Base-by-base conservation (phyloP, 1,140 invertebrate genomes). In the Zophobas atratus region DNA sequence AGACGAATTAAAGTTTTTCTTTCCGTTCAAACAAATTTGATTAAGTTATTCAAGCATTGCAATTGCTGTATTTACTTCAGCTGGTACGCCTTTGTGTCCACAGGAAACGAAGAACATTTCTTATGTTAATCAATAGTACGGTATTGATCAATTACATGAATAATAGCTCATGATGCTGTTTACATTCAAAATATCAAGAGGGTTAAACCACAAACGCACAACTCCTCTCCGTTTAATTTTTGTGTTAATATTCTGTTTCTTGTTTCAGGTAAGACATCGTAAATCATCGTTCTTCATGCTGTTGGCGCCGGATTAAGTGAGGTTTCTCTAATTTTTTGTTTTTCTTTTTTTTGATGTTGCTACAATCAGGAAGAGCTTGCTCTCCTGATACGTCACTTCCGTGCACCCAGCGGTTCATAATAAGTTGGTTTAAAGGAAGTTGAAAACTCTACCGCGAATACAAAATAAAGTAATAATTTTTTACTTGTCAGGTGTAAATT, bases 401-500 rank as follows among this genome's bases (percentile, higher is more conserved):
- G 60, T 67, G 39, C 20, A 67, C 8, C 1, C 0, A 67, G 39
- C 60, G 39, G 39, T 46, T 67, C 20, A 67, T 43, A 67, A 67
- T 67, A 67, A 46, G 60, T 43, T 43, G 39, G 41, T 46, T 46
- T 67, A 67, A 43, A 46, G 60, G 60, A 67, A 67, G 60, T 67
- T 67, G 20, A 67, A 39, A 67, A 41, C 43, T 67, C 38, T 67
- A 67, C 41, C 41, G 60, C 39, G 39, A 67, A 67, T 67, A 46
- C 60, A 46, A 41, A 33, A 67, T 67, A 46, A 67, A 67, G 60
- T 43, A 46, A 48, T 46, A 67, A 46, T 67, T 67, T 67, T 67
- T 67, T 67, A 67, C 60, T 8, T 67, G 60, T 41, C 60, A 41
- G 38, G 60, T 67, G 60, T 67, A 67, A 67, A 67, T 67, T 46